phyloP scores from a whole-genome alignment of 1,140 invertebrate species.

The Condylostylus longicornis region DNA sequence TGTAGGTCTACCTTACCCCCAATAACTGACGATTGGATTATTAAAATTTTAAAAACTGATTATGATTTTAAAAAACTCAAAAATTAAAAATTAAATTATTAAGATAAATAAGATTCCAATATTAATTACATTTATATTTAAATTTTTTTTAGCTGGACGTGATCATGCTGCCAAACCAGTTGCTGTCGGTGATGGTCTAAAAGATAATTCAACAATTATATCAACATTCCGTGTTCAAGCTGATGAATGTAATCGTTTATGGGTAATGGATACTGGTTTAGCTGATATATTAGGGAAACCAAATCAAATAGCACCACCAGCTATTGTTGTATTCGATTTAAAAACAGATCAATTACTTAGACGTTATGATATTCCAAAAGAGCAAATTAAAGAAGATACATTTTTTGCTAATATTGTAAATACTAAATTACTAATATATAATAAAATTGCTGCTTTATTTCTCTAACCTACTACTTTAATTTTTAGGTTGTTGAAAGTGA shows the following conservation, averaged over 20 bases:
- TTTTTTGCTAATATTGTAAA: slow-evolving; percentile 56
- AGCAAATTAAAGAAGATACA: slow-evolving; percentile 46
- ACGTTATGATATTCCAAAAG: slow-evolving; percentile 46
- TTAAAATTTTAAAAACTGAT: no score
- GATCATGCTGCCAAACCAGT: slow-evolving; percentile 26
- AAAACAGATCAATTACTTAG: slow-evolving; percentile 51
- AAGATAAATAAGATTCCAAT: no score
- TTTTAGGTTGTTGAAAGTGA: slow-evolving; percentile 46
- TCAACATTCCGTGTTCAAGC: slow-evolving; percentile 49
- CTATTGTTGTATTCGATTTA: slow-evolving; percentile 55
- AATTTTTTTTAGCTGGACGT: slow-evolving; percentile 16
- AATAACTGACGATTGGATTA: no score
- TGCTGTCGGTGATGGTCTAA: slow-evolving; percentile 22
- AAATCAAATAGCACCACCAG: slow-evolving; percentile 44
- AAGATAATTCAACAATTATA: slow-evolving; percentile 41
- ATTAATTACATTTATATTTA: no score
- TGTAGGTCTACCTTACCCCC: no score
- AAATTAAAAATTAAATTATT: no score
- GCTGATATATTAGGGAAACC: slow-evolving; percentile 48
- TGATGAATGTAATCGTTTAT: slow-evolving; percentile 55
- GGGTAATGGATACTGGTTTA: slow-evolving; percentile 60
- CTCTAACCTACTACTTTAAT: slow-evolving; percentile 1
- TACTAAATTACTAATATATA: slow-evolving; percentile 8
- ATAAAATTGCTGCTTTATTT: neutral
- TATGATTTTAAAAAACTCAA: no score